Evolutionary conservation across 2,797 vertebrate species (phyloP), one percentile per base, ranked within the genome.

Genomic region (Sebastolobus altivelis): DNA sequence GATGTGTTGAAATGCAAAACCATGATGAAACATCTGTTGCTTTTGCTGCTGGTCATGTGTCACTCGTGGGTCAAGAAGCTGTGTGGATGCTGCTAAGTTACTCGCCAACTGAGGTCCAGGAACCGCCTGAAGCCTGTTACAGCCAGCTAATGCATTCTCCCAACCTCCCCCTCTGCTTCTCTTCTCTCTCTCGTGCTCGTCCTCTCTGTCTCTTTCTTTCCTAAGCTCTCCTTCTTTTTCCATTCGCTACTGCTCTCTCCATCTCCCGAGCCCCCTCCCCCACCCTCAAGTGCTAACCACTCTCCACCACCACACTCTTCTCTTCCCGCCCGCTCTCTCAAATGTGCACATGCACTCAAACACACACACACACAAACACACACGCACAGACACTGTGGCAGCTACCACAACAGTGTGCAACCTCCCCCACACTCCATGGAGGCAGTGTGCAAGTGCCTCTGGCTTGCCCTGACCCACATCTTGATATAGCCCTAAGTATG

Each of bases 401-500:
- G 90, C 92, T 70, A 92, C 90, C 91, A 93, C 90, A 93, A 93
- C 92, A 93, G 89, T 37, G 65, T 83, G 86, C 87, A 94, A 89
- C 94, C 91, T 93, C 94, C 94, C 94, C 94, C 94, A 92, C 92
- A 85, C 90, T 93, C 87, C 84, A 92, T 86, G 80, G 60, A 92
- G 89, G 88, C 92, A 80, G 90, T 92, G 90, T 88, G 91, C 93
- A 92, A 94, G 92, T 94, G 94, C 92, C 94, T 93, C 93, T 93
- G 90, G 92, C 93, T 95, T 94, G 94, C 94, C 94, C 94, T 96
- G 95, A 95, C 95, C 95, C 95, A 96, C 93, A 96, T 96, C 95
- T 96, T 96, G 95, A 95, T 96, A 96, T 95, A 96, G 95, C 95
- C 94, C 92, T 96, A 96, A 96, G 95, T 95, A 95, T 91, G 95